A percentile compares a stretch with the other conserved stretches of the same genome.
Conservation (phyloP, 2,797 vertebrate species). For the Rhynchotus rufescens region DNA sequence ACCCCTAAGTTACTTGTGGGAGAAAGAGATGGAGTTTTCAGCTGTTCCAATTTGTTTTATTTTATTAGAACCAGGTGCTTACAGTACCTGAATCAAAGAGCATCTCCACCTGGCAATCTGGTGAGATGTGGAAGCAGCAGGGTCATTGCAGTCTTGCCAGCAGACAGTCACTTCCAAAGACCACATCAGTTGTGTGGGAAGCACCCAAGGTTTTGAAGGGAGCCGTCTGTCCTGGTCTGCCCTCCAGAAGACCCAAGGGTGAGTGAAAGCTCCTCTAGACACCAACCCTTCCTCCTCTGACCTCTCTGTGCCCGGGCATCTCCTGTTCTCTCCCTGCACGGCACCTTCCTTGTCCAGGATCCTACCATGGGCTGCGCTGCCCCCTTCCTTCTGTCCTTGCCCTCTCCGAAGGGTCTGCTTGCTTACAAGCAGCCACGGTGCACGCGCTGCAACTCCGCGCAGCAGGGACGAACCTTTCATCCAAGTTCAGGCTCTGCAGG, state of each 20-base stretch:
- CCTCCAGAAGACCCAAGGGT: not conserved
- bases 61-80: not conserved
- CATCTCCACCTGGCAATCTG: not conserved
- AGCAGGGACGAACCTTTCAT: rapidly evolving
- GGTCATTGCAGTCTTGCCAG: not conserved
- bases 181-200: not conserved
- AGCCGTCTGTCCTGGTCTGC: not conserved
- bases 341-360: not conserved
- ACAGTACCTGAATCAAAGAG: not conserved
- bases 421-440: rapidly evolving
- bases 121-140: not conserved
- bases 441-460: rapidly evolving
- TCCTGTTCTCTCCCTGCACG: not conserved
- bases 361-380: not conserved
- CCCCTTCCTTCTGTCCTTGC: not conserved
- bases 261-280: not conserved
- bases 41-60: not conserved
- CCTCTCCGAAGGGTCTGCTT: not conserved
- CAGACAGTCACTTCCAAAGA: rapidly evolving
- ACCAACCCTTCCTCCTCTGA: not conserved
- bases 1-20: not conserved
- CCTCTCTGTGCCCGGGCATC: not conserved
- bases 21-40: not conserved
- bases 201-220: not conserved
- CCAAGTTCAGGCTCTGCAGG: not conserved